Percentiles rank a stretch among this genome's conserved stretches.
phyloP scores from a whole-genome alignment of 2,888 invertebrate species.

The Griposia aprilina region DNA sequence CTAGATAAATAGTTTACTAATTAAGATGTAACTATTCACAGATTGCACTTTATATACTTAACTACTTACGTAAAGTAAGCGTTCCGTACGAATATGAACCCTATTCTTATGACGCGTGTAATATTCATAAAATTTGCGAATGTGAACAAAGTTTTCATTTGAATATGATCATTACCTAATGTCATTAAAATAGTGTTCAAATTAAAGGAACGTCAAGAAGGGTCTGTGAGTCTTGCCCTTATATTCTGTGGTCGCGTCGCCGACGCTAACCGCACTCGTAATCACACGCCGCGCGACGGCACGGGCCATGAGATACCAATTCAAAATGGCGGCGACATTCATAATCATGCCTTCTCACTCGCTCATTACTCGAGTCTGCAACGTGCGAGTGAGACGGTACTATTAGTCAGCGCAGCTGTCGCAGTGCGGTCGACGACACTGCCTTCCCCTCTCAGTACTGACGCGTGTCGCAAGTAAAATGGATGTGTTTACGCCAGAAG shows the following conservation, averaged over 20 bases:
- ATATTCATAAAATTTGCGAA: neutral
- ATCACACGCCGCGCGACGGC: slow-evolving; percentile 10
- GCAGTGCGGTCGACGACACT: slow-evolving; percentile 43
- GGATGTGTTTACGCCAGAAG: slow-evolving; percentile 30
- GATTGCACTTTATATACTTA: neutral
- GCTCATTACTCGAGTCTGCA: neutral
- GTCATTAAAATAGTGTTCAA: neutral
- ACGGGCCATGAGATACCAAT: neutral
- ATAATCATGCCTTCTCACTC: slow-evolving; percentile 3
- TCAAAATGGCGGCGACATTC: slow-evolving; percentile 22
- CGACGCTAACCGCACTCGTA: slow-evolving; percentile 9
- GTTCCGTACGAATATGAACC: neutral
- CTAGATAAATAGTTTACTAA: neutral
- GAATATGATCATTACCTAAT: neutral
- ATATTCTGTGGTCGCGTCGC: neutral
- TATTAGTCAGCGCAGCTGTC: slow-evolving; percentile 12
- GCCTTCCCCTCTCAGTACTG: slow-evolving; percentile 4
- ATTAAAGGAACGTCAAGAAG: neutral
- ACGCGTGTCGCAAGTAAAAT: slow-evolving; percentile 29
- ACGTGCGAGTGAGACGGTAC: slow-evolving; percentile 14
- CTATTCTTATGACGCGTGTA: neutral
- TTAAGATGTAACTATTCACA: neutral
- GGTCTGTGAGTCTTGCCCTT: neutral
- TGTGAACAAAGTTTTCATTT: neutral
- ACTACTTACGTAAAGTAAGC: neutral